A percentile compares a stretch with the other conserved stretches of the same genome.
These are phyloP conservation scores for Heliconius sara DNA, from an alignment of 2,888 invertebrate species.

Conservation along the genomic window DNA sequence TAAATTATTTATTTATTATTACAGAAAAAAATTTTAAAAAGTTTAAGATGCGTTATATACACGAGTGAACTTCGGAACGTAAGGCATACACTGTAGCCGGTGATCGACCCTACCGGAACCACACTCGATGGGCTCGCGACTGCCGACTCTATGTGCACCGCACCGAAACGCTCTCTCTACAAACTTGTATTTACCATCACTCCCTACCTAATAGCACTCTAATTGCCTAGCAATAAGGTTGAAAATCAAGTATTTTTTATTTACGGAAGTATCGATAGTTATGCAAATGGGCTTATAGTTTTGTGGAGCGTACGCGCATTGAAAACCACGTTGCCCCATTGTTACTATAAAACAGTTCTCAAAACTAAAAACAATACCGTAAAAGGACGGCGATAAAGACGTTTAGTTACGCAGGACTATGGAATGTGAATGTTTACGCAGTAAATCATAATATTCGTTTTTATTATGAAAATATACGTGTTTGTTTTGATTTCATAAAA, in stretches of 20 bases:
- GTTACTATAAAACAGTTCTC: constrained; percentile 63
- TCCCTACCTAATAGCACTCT: constrained; percentile 30
- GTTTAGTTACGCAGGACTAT: constrained; percentile 61
- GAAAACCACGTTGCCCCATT: constrained; percentile 73
- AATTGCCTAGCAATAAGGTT: constrained; percentile 44
- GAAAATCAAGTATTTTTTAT: constrained; percentile 47
- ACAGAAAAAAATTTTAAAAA: neutral
- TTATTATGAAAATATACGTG: constrained; percentile 13
- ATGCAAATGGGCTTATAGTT: constrained; percentile 70
- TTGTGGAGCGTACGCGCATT: constrained; percentile 79
- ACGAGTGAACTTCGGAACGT: constrained; percentile 59
- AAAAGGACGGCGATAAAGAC: constrained; percentile 64
- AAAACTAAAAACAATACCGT: constrained; percentile 62
- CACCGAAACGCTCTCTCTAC: constrained; percentile 75
- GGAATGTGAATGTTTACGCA: constrained; percentile 57
- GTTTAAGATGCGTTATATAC: constrained; percentile 53
- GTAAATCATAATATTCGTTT: constrained; percentile 45
- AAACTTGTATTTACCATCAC: constrained; percentile 54
- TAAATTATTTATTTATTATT: neutral
- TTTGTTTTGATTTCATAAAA: constrained; percentile 1
- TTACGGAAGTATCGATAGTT: constrained; percentile 41
- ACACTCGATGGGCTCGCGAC: constrained; percentile 81
- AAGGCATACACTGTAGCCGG: constrained; percentile 68
- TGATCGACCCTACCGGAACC: constrained; percentile 85
- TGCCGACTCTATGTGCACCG: constrained; percentile 79